Base-by-base conservation (phyloP, 2,113 vertebrate genomes). In the Tenebrosternarchus preto region DNA sequence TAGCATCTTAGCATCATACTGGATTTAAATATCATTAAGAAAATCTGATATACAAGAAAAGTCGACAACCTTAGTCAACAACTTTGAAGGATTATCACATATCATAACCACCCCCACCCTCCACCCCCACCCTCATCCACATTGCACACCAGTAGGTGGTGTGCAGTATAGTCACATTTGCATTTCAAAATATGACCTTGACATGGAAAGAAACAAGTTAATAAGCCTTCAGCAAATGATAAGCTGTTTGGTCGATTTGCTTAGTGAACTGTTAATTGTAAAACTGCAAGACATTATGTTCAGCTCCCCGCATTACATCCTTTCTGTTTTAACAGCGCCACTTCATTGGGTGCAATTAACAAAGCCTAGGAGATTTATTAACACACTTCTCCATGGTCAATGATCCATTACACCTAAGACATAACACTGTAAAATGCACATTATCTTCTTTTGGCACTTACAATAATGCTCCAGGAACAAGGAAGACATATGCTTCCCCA, bases 251-350 rank as follows among this genome's bases (percentile, higher is more conserved):
- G 93, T 94, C 83, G 88, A 94, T 94, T 93, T 95, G 93, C 92
- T 90, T 93, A 95, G 92, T 94, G 94, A 95, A 94, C 92, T 95
- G 94, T 95, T 95, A 94, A 94, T 95, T 95, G 93, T 95, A 95
- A 95, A 93, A 94, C 94, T 93, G 92, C 92, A 95, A 95, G 93
- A 93, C 93, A 95, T 95, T 95, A 95, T 95, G 92, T 94, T 94
- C 90, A 85, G 92, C 91, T 93, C 93, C 92, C 91, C 92, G 92
- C 92, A 93, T 93, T 92, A 94, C 92, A 94, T 95, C 93, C 93
- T 94, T 94, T 93, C 93, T 95, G 93, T 95, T 95, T 95, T 95
- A 95, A 95, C 93, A 95, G 94, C 93, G 92, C 93, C 93, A 95
- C 92, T 94, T 95, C 93, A 95, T 94, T 95, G 94, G 93, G 93